A percentile compares a stretch with the other conserved stretches of the same genome.
phyloP scores from a whole-genome alignment of 2,113 vertebrate species.

The Copsychus sechellarum region DNA sequence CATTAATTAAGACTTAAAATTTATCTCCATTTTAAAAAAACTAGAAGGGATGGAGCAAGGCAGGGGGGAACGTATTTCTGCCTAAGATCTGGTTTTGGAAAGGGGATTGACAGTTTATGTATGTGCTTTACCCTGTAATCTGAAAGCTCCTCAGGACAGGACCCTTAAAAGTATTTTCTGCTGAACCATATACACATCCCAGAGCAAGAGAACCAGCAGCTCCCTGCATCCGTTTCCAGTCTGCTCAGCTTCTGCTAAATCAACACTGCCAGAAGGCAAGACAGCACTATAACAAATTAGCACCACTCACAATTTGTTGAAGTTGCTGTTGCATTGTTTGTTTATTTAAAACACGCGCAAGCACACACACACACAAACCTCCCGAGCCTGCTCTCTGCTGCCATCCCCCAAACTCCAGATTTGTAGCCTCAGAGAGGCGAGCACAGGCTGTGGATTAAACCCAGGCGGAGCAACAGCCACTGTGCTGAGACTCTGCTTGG shows the following conservation, averaged over 20 bases:
- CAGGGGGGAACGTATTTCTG: neutral
- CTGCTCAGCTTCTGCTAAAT: conserved; percentile 45
- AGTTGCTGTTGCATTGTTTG: conserved; percentile 60
- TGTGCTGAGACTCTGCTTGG: neutral
- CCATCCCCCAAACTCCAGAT: conserved; percentile 31
- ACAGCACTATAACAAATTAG: conserved; percentile 57
- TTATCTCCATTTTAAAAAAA: neutral
- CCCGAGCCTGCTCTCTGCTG: conserved; percentile 55
- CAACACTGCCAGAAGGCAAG: conserved; percentile 61
- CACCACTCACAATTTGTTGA: conserved; percentile 47
- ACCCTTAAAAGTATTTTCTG: neutral
- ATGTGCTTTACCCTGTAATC: neutral
- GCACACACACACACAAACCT: neutral
- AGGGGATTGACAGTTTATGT: neutral
- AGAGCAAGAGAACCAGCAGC: neutral
- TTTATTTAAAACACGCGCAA: conserved; percentile 39
- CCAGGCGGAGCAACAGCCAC: neutral
- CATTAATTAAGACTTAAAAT: neutral
- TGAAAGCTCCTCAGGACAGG: neutral
- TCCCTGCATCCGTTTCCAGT: neutral
- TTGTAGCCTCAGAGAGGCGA: neutral
- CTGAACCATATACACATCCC: neutral
- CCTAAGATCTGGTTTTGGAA: neutral
- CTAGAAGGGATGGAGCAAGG: neutral
- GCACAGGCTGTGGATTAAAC: neutral